A percentile compares a stretch with the other conserved stretches of the same genome.
phyloP scores from a whole-genome alignment of 2,888 invertebrate genomes.

The Drosophila maculinotata region DNA sequence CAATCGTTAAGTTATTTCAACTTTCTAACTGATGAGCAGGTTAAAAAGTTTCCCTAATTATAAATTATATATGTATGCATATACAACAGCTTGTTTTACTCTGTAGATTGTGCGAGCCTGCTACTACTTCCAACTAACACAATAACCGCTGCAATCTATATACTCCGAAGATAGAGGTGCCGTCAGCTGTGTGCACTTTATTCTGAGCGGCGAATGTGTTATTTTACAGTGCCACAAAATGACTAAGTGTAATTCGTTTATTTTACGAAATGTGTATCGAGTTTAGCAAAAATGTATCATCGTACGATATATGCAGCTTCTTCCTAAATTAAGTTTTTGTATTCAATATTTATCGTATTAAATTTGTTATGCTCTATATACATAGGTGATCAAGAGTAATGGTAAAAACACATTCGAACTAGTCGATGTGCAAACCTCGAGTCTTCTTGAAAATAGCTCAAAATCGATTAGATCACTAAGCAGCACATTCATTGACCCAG shows the following conservation, averaged over 20 bases:
- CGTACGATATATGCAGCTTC: too few species aligned
- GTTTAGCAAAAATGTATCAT: too few species aligned
- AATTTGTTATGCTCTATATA: not conserved
- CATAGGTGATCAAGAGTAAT: slow-evolving; percentile 4
- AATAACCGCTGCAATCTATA: slow-evolving; percentile 82
- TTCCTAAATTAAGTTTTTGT: too few species aligned
- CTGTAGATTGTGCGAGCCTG: slow-evolving; percentile 71
- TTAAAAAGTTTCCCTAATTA: slow-evolving; percentile 20
- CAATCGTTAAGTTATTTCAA: slow-evolving; percentile 81
- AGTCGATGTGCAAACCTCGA: not conserved
- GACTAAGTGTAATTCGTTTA: slow-evolving; percentile 22
- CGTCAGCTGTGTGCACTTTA: slow-evolving; percentile 80
- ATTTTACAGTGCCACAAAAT: slow-evolving; percentile 83
- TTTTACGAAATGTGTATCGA: too few species aligned
- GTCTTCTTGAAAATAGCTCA: not conserved
- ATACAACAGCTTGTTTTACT: not conserved
- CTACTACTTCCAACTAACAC: slow-evolving; percentile 67
- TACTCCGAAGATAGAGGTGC: slow-evolving; percentile 80
- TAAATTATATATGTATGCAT: not conserved
- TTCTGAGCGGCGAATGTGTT: slow-evolving; percentile 83
- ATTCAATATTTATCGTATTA: too few species aligned
- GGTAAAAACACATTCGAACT: slow-evolving; percentile 36
- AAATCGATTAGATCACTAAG: not conserved
- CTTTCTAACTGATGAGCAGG: slow-evolving; percentile 76
- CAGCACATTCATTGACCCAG: not conserved